A percentile compares a stretch with the other conserved stretches of the same genome.
These are phyloP conservation scores for Heliconius hewitsoni DNA, from an alignment of 1,140 invertebrate genomes.

Conservation along the genomic window DNA sequence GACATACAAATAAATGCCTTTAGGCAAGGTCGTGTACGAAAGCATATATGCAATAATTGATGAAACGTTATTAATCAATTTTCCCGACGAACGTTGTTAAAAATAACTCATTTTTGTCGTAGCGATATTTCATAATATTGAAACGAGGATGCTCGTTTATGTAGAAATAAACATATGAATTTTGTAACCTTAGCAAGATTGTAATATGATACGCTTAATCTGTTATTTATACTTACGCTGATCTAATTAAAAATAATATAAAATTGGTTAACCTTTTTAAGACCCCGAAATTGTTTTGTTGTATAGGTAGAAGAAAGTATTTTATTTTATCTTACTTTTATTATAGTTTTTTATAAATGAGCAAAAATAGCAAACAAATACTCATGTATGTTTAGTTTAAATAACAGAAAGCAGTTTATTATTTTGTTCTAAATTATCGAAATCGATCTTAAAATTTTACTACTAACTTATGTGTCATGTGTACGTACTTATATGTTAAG, in stretches of 20 bases:
- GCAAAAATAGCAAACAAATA: too few relatives aligned
- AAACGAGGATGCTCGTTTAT: slow-evolving; percentile 28
- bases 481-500: too few relatives aligned
- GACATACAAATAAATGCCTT: background rate
- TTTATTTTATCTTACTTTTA: too few relatives aligned
- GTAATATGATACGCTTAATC: slow-evolving; percentile 9
- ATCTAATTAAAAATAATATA: background rate
- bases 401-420: too few relatives aligned
- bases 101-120: slow-evolving; percentile 35
- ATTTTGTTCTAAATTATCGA: background rate
- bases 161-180: slow-evolving; percentile 24
- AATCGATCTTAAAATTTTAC: background rate
- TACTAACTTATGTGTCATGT: too few relatives aligned
- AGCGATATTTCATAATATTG: slow-evolving; percentile 26
- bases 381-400: too few relatives aligned
- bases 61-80: slow-evolving; percentile 36
- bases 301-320: too few relatives aligned
- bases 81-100: slow-evolving; percentile 17
- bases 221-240: background rate
- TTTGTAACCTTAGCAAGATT: slow-evolving; percentile 16
- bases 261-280: background rate
- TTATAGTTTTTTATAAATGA: too few relatives aligned
- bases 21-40: background rate
- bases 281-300: background rate
- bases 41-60: slow-evolving; percentile 18